Evolutionary conservation across 2,888 invertebrate genomes (phyloP).

Genomic region (Caenorhabditis japonica): DNA sequence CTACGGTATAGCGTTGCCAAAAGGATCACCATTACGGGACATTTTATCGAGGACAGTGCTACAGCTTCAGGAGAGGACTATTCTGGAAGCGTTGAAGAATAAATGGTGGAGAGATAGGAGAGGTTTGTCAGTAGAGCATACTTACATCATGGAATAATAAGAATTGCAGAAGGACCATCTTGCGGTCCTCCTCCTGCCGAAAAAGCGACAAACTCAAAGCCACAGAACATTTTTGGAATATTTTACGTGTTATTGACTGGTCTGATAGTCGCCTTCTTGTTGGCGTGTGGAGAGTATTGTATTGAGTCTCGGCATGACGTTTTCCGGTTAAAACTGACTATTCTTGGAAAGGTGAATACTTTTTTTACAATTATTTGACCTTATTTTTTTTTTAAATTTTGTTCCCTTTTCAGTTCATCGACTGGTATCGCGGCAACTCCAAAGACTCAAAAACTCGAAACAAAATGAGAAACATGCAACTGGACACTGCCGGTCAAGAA

Average conservation of each 20-base stretch:
- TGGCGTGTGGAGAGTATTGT: constrained; percentile 72
- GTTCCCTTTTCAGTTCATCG: constrained; percentile 56
- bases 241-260: constrained; percentile 75
- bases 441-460: constrained; percentile 39
- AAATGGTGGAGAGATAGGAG: constrained; percentile 75
- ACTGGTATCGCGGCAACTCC: constrained; percentile 58
- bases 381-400: background rate
- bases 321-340: constrained; percentile 66
- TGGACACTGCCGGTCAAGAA: constrained; percentile 65
- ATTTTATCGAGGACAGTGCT: constrained; percentile 77
- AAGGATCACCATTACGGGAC: constrained; percentile 74
- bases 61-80: constrained; percentile 74
- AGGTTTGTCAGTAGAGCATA: constrained; percentile 37
- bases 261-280: constrained; percentile 68
- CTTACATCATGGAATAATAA: background rate
- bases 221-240: constrained; percentile 67
- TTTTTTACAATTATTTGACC: background rate
- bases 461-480: constrained; percentile 64
- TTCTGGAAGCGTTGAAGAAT: constrained; percentile 74
- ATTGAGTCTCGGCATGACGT: constrained; percentile 70
- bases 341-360: constrained; percentile 65
- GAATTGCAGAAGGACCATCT: constrained; percentile 58
- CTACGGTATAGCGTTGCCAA: constrained; percentile 77
- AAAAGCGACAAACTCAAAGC: constrained; percentile 38
- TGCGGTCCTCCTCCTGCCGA: constrained; percentile 51